A percentile compares a stretch with the other conserved stretches of the same genome.
phyloP scores from a whole-genome alignment of 1,140 invertebrate genomes.

The Mactra quadrangularis region DNA sequence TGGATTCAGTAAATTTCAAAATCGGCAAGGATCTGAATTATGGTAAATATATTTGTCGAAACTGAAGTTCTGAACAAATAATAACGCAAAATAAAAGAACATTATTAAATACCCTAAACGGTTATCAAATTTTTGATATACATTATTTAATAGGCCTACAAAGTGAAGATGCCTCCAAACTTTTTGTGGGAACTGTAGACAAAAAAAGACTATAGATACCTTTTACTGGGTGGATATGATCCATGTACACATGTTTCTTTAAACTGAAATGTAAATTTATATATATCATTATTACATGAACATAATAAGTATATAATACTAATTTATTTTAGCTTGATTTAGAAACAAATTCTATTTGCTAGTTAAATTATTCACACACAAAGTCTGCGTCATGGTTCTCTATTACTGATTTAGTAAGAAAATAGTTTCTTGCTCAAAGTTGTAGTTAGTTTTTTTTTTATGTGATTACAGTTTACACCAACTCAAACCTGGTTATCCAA shows the following conservation, averaged over 20 bases:
- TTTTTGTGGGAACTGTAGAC: too few relatives aligned
- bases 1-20: too few relatives aligned
- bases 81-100: too few relatives aligned
- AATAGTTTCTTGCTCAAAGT: neutral
- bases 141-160: neutral
- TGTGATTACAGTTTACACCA: too few relatives aligned
- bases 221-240: constrained; percentile 15
- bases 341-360: neutral
- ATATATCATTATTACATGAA: neutral
- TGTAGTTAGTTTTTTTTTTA: too few relatives aligned
- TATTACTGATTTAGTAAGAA: neutral
- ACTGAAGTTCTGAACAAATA: too few relatives aligned
- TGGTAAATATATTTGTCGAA: too few relatives aligned
- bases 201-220: constrained; percentile 8
- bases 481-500: too few relatives aligned
- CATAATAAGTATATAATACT: neutral
- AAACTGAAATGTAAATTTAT: constrained; percentile 7
- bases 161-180: neutral
- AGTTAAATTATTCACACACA: neutral
- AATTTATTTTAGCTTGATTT: neutral
- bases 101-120: too few relatives aligned
- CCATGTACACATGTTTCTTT: constrained; percentile 38
- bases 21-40: too few relatives aligned
- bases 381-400: neutral
- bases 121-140: too few relatives aligned